phyloP scores from a whole-genome alignment of 2,888 invertebrate species.

The Hemicrepidius hirtus region DNA sequence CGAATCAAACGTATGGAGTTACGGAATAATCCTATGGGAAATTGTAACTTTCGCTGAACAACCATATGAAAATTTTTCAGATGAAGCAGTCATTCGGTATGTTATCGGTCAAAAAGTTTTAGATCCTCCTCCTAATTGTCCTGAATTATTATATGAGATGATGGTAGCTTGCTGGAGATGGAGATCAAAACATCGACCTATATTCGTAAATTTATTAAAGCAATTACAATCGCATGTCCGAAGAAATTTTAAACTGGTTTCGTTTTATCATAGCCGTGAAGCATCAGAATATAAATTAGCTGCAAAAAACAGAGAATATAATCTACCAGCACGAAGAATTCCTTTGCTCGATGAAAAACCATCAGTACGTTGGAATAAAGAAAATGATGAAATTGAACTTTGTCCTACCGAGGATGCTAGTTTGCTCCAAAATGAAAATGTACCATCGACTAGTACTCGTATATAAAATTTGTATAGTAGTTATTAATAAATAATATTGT shows the following conservation, averaged over 20 bases:
- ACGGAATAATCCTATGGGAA: constrained; percentile 85
- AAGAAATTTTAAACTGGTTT: constrained; percentile 75
- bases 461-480: not conserved
- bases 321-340: constrained; percentile 60
- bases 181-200: constrained; percentile 78
- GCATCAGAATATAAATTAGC: constrained; percentile 72
- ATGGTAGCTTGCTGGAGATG: constrained; percentile 83
- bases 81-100: constrained; percentile 77
- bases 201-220: constrained; percentile 78
- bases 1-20: constrained; percentile 80
- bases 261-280: constrained; percentile 79
- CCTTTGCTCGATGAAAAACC: constrained; percentile 25
- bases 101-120: constrained; percentile 76
- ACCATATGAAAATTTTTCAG: constrained; percentile 81
- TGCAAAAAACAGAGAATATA: constrained; percentile 59
- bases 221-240: constrained; percentile 75
- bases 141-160: constrained; percentile 78
- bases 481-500: too few species aligned
- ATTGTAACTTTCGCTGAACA: constrained; percentile 84
- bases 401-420: constrained; percentile 52
- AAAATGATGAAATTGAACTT: constrained; percentile 62
- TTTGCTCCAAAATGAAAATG: constrained; percentile 51
- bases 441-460: constrained; percentile 30
- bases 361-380: constrained; percentile 59
- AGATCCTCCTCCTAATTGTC: constrained; percentile 78